phyloP scores from a whole-genome alignment of 2,888 invertebrate genomes.

The Agrochola macilenta region DNA sequence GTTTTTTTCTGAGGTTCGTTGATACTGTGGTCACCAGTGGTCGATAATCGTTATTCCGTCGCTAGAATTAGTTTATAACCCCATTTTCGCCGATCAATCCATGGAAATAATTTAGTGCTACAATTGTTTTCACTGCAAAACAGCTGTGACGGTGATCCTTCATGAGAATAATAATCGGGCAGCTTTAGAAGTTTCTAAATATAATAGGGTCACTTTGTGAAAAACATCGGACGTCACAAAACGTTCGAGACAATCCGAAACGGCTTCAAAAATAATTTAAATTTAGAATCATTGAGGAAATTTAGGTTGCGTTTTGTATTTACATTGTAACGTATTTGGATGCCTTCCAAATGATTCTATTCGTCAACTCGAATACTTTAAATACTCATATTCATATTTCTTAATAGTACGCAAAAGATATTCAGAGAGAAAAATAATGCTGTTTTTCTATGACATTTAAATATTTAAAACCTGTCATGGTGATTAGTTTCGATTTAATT shows the following conservation, averaged over 20 bases:
- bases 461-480: constrained; percentile 44
- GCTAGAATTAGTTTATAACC: too few relatives aligned
- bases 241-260: constrained; percentile 38
- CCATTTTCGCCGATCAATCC: background rate
- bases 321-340: constrained; percentile 68
- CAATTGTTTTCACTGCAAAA: background rate
- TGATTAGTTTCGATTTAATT: constrained; percentile 39
- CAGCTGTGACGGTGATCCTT: background rate
- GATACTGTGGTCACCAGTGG: background rate
- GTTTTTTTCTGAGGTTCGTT: constrained; percentile 31
- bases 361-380: constrained; percentile 61
- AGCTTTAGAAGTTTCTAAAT: background rate
- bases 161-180: background rate
- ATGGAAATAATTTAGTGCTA: background rate
- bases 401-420: constrained; percentile 33
- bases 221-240: constrained; percentile 52
- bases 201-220: constrained; percentile 56
- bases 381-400: constrained; percentile 42
- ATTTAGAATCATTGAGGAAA: constrained; percentile 69
- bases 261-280: constrained; percentile 51
- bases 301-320: constrained; percentile 70
- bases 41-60: background rate
- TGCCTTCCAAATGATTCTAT: constrained; percentile 68
- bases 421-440: constrained; percentile 15
- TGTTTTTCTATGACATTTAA: constrained; percentile 22